These are phyloP conservation scores for Dipodomys spectabilis DNA, from an alignment of 2,113 vertebrate genomes.

Conservation along the genomic window DNA sequence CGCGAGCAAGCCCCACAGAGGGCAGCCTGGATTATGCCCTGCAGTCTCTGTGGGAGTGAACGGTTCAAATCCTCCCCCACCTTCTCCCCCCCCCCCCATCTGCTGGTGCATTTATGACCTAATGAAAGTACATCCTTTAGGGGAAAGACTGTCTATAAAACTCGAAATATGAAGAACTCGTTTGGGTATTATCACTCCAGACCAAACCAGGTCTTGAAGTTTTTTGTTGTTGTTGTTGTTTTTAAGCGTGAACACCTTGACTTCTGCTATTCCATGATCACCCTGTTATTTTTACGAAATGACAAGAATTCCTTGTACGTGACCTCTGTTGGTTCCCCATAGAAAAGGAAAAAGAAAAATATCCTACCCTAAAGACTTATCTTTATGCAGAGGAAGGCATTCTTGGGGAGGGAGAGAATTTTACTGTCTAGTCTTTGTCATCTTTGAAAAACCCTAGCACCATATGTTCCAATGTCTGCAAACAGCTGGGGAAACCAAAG, in stretches of 20 bases:
- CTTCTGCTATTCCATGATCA: constrained; percentile 16
- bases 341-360: neutral
- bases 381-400: constrained; percentile 30
- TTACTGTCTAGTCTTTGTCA: constrained; percentile 52
- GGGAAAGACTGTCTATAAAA: constrained; percentile 76
- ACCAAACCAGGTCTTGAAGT: constrained; percentile 13
- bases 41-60: too few species aligned
- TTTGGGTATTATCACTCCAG: constrained; percentile 27
- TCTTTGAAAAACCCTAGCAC: constrained; percentile 64
- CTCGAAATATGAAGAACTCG: constrained; percentile 67
- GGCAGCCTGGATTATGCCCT: neutral
- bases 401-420: neutral
- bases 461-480: constrained; percentile 39
- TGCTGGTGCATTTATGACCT: constrained; percentile 74
- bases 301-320: constrained; percentile 47
- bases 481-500: constrained; percentile 51
- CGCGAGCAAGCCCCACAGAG: neutral
- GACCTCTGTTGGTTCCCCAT: constrained; percentile 13
- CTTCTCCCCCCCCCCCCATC: constrained; percentile 41
- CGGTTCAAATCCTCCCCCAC: neutral
- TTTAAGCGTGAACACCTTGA: constrained; percentile 46
- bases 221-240: neutral
- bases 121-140: constrained; percentile 79
- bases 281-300: constrained; percentile 50
- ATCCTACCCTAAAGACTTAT: constrained; percentile 26